These are phyloP conservation scores for Petrocephalus schoutedeni DNA, from an alignment of 2,797 vertebrate genomes.

Conservation along the genomic window DNA sequence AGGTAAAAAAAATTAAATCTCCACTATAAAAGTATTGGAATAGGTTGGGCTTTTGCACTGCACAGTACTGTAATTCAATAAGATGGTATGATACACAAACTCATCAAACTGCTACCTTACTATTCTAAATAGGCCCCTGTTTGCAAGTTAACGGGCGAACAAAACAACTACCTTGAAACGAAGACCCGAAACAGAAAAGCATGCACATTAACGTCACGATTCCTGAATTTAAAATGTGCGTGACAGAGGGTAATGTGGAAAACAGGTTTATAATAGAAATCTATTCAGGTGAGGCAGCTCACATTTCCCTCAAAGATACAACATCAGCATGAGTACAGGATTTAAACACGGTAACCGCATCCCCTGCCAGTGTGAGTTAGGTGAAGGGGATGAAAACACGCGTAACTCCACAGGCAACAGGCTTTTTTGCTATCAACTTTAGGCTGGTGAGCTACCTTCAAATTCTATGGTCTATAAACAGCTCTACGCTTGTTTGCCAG, in stretches of 20 bases:
- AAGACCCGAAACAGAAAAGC: background rate
- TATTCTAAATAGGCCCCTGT: background rate
- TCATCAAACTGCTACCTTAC: background rate
- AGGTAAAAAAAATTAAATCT: background rate
- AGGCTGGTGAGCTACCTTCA: background rate
- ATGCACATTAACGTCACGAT: background rate
- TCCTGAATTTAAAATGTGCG: background rate
- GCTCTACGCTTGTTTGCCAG: background rate
- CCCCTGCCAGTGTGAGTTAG: background rate
- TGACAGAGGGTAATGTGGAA: slow-evolving; percentile 5
- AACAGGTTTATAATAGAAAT: background rate
- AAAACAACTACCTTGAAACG: background rate
- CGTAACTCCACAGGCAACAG: background rate
- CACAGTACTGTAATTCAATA: background rate
- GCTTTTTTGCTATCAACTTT: slow-evolving; percentile 10
- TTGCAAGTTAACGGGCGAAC: background rate
- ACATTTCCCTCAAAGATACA: background rate
- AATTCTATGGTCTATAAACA: slow-evolving; percentile 1
- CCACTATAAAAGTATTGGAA: background rate
- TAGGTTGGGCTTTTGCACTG: background rate
- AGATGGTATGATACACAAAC: background rate
- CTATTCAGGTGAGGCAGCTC: background rate
- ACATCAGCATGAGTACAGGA: background rate
- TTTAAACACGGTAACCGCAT: background rate
- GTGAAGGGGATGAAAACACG: background rate